A percentile compares a stretch with the other conserved stretches of the same genome.
These are phyloP conservation scores for Stomorhina lunata DNA, from an alignment of 2,888 invertebrate genomes.

Conservation along the genomic window DNA sequence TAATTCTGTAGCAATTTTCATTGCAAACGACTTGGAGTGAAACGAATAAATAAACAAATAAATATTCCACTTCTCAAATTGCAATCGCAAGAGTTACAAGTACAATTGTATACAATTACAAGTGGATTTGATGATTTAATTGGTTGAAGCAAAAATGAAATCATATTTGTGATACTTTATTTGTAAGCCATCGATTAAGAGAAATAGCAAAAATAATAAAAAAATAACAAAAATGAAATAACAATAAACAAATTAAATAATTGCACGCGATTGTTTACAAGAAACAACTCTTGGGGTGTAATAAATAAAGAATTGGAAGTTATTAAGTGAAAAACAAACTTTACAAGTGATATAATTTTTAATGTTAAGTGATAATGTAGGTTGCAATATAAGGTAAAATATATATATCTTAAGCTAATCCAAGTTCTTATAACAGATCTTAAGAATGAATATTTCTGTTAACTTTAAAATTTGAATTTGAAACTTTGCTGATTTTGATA, in stretches of 20 bases:
- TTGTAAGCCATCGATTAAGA: constrained; percentile 54
- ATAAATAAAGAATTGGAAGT: constrained; percentile 18
- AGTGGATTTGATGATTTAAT: constrained; percentile 53
- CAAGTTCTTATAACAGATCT: no score
- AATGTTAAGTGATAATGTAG: neutral
- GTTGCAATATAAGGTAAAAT: neutral
- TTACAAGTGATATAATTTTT: constrained; percentile 12
- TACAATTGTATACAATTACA: constrained; percentile 31
- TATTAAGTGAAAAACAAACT: neutral
- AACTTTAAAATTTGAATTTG: no score
- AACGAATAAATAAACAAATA: constrained; percentile 15
- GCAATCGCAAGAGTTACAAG: constrained; percentile 2
- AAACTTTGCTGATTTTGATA: no score
- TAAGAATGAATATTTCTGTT: no score
- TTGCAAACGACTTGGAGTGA: constrained; percentile 1
- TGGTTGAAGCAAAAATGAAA: constrained; percentile 45
- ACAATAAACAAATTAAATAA: constrained; percentile 60
- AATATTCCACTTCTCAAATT: constrained; percentile 27
- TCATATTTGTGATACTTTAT: constrained; percentile 50
- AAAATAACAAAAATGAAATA: constrained; percentile 1
- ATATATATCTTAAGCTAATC: no score
- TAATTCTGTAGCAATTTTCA: constrained; percentile 18
- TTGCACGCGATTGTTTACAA: constrained; percentile 66
- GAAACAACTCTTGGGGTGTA: constrained; percentile 18
- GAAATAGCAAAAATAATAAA: constrained; percentile 14